These are phyloP conservation scores for Typhlichthys subterraneus DNA, from an alignment of 2,797 vertebrate species.

Conservation along the genomic window DNA sequence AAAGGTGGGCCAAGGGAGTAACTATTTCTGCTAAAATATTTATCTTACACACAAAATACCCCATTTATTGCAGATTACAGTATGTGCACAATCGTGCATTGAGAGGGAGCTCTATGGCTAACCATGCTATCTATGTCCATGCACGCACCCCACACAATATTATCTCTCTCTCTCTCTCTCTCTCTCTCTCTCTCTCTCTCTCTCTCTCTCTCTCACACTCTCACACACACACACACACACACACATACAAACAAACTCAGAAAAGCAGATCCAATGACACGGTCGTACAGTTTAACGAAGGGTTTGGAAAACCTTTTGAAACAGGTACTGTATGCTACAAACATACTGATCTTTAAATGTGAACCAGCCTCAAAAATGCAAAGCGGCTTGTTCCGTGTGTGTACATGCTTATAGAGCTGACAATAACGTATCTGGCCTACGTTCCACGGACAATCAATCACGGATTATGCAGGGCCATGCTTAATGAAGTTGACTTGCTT, in stretches of 20 bases:
- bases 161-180: background rate
- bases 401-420: background rate
- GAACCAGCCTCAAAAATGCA: background rate
- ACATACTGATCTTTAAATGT: slow-evolving; percentile 18
- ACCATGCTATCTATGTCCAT: too few species aligned
- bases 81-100: too few species aligned
- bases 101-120: too few species aligned
- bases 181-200: background rate
- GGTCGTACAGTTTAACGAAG: slow-evolving; percentile 19
- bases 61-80: too few species aligned
- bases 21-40: too few species aligned
- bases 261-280: background rate
- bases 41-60: too few species aligned
- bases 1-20: too few species aligned
- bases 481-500: slow-evolving; percentile 75
- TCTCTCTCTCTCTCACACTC: background rate
- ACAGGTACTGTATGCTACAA: slow-evolving; percentile 43
- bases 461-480: slow-evolving; percentile 60
- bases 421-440: slow-evolving; percentile 25
- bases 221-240: background rate
- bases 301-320: slow-evolving; percentile 27
- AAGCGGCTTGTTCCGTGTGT: too few species aligned
- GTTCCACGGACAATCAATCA: slow-evolving; percentile 42
- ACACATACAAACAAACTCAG: slow-evolving; percentile 7
- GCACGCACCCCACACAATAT: too few species aligned